Evolutionary conservation across 2,113 vertebrate genomes (phyloP).

Genomic region (Mionectes macconnelli): DNA sequence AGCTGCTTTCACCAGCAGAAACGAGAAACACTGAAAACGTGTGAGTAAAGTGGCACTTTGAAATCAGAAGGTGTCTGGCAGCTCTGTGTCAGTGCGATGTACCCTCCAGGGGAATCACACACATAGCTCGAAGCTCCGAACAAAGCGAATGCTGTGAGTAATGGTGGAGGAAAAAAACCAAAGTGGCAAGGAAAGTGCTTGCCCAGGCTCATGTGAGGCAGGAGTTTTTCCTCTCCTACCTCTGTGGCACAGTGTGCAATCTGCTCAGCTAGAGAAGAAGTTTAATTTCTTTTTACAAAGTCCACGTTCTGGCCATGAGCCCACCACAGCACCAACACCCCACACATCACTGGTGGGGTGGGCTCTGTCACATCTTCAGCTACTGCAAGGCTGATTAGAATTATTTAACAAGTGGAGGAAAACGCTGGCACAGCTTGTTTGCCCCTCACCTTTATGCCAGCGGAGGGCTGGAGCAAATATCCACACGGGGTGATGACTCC

Average conservation of each 20-base stretch:
- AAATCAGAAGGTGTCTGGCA: neutral
- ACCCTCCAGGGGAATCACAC: neutral
- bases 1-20: neutral
- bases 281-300: neutral
- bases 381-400: too few species aligned
- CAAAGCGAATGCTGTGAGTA: neutral
- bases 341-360: neutral
- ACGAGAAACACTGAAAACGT: neutral
- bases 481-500: neutral
- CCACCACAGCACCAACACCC: neutral
- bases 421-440: neutral
- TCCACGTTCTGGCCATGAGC: neutral
- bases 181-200: neutral
- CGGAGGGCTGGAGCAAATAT: neutral
- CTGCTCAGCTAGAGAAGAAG: neutral
- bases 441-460: neutral
- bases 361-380: neutral
- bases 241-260: neutral
- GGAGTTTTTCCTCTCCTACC: neutral
- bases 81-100: neutral
- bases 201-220: neutral
- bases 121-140: neutral
- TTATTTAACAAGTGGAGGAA: neutral
- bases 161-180: neutral
- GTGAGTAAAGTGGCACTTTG: neutral